Base-by-base conservation (phyloP, 2,113 vertebrate genomes). In the Hypomesus transpacificus region DNA sequence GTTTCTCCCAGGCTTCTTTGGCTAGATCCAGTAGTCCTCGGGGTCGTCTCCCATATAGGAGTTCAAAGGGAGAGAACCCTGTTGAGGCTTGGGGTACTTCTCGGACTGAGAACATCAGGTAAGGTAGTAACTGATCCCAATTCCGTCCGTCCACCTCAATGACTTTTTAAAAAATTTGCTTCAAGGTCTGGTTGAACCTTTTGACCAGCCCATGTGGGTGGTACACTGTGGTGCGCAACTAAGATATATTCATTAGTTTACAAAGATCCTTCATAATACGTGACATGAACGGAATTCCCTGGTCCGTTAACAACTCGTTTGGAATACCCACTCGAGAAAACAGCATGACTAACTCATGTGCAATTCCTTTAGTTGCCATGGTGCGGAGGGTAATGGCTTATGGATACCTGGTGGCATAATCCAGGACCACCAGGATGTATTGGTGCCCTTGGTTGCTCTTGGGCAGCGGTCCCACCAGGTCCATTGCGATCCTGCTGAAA, bases 11-110 rank as follows among this genome's bases (percentile, higher is more conserved):
- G 21, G 50, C 21, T 26, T 68, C 66, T 17, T 58, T 28, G 1
- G 68, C 26, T 3, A 69, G 2, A n/a, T 58, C 54, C 14, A 57
- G 54, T 17, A 57, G 24, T 28, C 53, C 68, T 31, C 53, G 21
- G 53, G 68, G 54, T 18, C n/a, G 17, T 31, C 68, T 16, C 7
- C 68, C 53, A n/a, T 56, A 69, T 2, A 69, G 16, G 8, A 69
- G 68, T 18, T 69, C 2, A n/a, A 69, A 58, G 17, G 54, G 53
- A 24, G 53, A 57, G 68, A 57, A 69, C 4, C 68, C 53, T 20
- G 68, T 69, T 11, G 34, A 70, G 1, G 18, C 50, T 22, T 72
- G 62, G 52, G 54, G 68, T 4, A 69, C 68, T n/a, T 69, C 54
- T 3, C 68, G 16, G 18, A 69, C n/a, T 4, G 68, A 26, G 54